Evolutionary conservation across 2,888 invertebrate genomes (phyloP), one percentile per base, ranked within the genome.

Genomic region (Dexiosoma caninum): DNA sequence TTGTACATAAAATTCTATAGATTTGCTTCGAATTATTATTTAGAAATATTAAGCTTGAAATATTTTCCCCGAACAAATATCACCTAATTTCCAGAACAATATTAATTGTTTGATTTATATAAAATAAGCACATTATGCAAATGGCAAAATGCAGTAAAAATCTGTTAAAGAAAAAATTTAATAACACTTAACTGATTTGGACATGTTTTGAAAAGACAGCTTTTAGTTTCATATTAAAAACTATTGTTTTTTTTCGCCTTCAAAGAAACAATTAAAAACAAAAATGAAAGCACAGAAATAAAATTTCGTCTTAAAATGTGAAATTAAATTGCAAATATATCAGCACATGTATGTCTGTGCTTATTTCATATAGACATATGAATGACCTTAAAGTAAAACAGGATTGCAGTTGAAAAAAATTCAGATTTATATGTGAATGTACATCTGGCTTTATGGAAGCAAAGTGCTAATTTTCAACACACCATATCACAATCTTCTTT

Each of bases 121-220:
- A 6, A 6, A 3, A 27, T 6, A 27, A 27, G 27, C 27, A 27
- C n/a, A n/a, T n/a, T n/a, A 27, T 27, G 27, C n/a, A 27, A 27
- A 14, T 19, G 14, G 8, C 8, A 16, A 9, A 8, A 9, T n/a
- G 30, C 3, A 7, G 2, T 1, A 16, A 37, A 21, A 49, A n/a
- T n/a, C 21, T 37, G 8, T 35, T 37, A 23, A 44, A 44, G 30
- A 12, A 7, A 53, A 37, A 44, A 10, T 42, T 67, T 32, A 9
- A 19, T 27, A 57, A 16, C 12, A 37, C 12, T 71, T 40, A n/a
- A 42, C 51, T 8, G 32, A 53, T 55, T 72, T 64, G 27, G 55
- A 12, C 35, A 55, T 35, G 37, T 44, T 72, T 72, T n/a, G 55
- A 12, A 42, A 64, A 55, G 10, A 72, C 62, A 55, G 55, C 64